Conservation (phyloP, 2,113 vertebrate genomes). For the Hyaena hyaena region DNA sequence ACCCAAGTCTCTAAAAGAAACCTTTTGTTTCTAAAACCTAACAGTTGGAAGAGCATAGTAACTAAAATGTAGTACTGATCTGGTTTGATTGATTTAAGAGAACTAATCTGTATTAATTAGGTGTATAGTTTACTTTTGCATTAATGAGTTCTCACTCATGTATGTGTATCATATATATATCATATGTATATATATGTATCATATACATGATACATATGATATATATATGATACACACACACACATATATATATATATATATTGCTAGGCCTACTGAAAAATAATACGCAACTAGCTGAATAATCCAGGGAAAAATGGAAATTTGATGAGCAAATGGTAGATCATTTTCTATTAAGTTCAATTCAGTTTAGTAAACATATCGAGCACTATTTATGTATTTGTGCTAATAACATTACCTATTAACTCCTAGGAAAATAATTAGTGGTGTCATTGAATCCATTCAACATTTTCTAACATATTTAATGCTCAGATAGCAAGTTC, state of each 20-base stretch:
- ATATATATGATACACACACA: background rate
- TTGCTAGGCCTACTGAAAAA: background rate
- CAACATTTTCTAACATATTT: background rate
- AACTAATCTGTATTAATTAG: slow-evolving; percentile 11
- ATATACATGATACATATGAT: background rate
- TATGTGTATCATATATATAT: no score
- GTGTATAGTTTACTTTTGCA: background rate
- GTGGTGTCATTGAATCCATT: background rate
- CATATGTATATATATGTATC: no score
- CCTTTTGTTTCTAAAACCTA: background rate
- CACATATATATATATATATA: no score
- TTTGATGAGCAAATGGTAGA: background rate
- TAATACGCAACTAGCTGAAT: background rate
- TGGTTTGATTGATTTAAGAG: background rate
- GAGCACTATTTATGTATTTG: background rate
- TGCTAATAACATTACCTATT: background rate
- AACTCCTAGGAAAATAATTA: slow-evolving; percentile 19
- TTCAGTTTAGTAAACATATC: background rate
- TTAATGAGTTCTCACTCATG: background rate
- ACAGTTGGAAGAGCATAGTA: background rate
- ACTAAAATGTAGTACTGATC: slow-evolving; percentile 35
- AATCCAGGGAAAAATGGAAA: background rate
- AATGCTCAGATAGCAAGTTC: background rate
- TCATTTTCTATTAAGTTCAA: slow-evolving; percentile 10
- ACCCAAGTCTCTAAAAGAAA: background rate